Base-by-base conservation (phyloP, 2,888 invertebrate genomes). In the Doris montereyensis region DNA sequence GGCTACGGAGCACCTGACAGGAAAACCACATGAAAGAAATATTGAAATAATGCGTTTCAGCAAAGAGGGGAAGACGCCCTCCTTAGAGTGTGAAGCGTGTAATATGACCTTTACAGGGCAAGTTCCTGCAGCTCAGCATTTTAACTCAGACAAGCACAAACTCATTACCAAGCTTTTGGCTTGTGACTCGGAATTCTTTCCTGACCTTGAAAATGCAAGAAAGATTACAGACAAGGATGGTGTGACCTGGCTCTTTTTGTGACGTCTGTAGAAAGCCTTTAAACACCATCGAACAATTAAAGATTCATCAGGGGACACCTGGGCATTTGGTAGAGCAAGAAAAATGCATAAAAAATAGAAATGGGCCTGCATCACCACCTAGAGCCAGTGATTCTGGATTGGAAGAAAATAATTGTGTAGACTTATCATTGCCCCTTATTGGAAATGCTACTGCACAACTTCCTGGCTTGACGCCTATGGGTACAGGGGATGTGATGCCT, bases 61-160 rank as follows among this genome's bases (percentile, higher is more conserved):
- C n/a, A n/a, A n/a, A n/a, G n/a, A n/a, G n/a, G n/a, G n/a, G n/a
- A n/a, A n/a, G n/a, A n/a, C n/a, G n/a, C n/a, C n/a, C n/a, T n/a
- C n/a, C n/a, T n/a, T n/a, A n/a, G 82, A 72, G 67, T 88, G 88
- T 81, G 80, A 85, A 4, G 76, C 85, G 32, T 88, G 88, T 79
- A 79, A 82, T 4, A 83, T 85, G 26, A 17, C 78, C 3, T 86
- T 87, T 35, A 80, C 85, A 70, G 88, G 88, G 30, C 84, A 83
- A 41, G 86, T 83, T 24, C 85, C 84, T 79, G 86, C 86, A 26
- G 73, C 76, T 28, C 87, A 88, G 72, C 88, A 88, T 73, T 83
- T 83, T 32, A 72, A 76, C 4, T 86, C 86, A 24, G 84, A 81
- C 13, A 87, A 87, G 62, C 88, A 88, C 76, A 82, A 75, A 70